phyloP scores from a whole-genome alignment of 2,797 vertebrate species.

The Pterois miles region DNA sequence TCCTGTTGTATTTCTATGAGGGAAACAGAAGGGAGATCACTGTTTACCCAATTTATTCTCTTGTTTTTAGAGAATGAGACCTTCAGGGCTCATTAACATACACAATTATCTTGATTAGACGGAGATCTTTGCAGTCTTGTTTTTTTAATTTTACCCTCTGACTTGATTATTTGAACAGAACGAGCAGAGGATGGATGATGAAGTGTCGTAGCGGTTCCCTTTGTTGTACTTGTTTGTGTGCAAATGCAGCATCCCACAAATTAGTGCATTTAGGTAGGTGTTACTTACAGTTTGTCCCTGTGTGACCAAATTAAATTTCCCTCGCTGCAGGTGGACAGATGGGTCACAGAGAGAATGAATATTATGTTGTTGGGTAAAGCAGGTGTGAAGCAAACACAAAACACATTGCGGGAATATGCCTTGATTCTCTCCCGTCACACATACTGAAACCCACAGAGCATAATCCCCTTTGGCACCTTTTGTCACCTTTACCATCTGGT shows the following conservation, averaged over 20 bases:
- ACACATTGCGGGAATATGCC: conserved; percentile 7
- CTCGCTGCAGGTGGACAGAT: conserved; percentile 14
- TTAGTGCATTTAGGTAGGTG: background rate
- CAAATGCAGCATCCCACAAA: background rate
- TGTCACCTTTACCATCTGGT: conserved; percentile 66
- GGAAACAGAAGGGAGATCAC: no score
- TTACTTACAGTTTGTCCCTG: background rate
- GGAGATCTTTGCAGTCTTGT: background rate
- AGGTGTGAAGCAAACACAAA: conserved; percentile 19
- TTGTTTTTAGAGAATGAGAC: background rate
- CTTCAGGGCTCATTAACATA: background rate
- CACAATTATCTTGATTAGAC: background rate
- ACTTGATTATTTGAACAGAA: conserved; percentile 9
- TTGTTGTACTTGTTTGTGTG: background rate
- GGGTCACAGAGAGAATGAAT: conserved; percentile 5
- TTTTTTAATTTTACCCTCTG: background rate
- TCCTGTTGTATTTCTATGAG: no score
- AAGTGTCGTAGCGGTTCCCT: background rate
- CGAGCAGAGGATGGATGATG: conserved; percentile 29
- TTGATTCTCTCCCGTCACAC: background rate
- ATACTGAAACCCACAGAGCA: conserved; percentile 5
- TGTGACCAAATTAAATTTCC: conserved; percentile 6
- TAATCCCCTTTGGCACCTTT: conserved; percentile 49
- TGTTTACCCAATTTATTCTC: background rate
- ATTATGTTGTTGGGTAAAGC: conserved; percentile 3